Base-by-base conservation (phyloP, 2,113 vertebrate genomes). In the Pluvianellus socialis region DNA sequence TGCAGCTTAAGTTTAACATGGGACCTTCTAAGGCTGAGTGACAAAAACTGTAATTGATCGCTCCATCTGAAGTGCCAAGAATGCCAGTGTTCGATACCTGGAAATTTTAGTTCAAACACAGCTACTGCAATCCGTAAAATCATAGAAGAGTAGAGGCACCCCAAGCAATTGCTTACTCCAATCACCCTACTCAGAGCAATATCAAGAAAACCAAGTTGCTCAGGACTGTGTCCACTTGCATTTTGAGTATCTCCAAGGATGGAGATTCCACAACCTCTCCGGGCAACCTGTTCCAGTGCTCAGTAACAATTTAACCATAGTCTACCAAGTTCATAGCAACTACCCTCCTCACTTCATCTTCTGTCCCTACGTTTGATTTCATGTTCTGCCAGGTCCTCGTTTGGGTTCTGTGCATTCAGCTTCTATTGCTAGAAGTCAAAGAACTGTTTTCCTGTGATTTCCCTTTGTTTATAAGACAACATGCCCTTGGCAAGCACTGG, bases 351-450 rank as follows among this genome's bases (percentile, higher is more conserved):
- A 95, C 92, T 95, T 95, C 66, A 92, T 97, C 93, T 87, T 77
- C 75, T 97, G 50, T 94, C 79, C 81, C 62, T 77, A 23, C 23
- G 4, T 82, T 88, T 84, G 68, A 88, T 76, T 88, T 94, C 79
- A 70, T 80, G 84, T 86, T 96, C 88, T 94, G 40, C 22, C 52
- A 77, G 79, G 97, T 95, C 91, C 67, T 95, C 90, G 92, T 94
- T 94, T 96, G 52, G 65, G 53, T 58, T 52, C 40, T 84, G 62
- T 0, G 1, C 66, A 50, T 65, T 88, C 70, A 89, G 49, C 61
- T 65, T 70, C 55, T 80, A 42, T 67, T 95, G 75, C 86, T 87
- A 88, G 71, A 90, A 94, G 85, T 91, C 70, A 88, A 80, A 35
- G 67, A 95, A 45, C 32, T 49, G 40, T 63, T 94, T 89, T 75